Conservation (phyloP, 2,797 vertebrate genomes). For the Pipistrellus pipistrellus region DNA sequence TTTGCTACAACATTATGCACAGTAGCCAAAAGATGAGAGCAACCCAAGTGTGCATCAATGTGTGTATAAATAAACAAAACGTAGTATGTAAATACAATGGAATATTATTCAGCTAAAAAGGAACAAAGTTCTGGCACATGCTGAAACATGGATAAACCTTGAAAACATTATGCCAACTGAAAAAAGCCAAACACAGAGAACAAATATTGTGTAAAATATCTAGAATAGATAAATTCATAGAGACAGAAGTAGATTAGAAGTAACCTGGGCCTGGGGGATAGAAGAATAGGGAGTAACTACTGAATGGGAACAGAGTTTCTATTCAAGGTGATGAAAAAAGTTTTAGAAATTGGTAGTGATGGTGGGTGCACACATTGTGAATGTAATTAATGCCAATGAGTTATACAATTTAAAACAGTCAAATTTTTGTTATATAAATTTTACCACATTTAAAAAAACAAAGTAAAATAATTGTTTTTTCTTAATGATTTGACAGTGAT, state of each 20-base stretch:
- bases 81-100: not conserved
- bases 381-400: not conserved
- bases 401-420: not conserved
- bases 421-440: not conserved
- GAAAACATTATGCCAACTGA: not conserved
- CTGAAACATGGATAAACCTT: not conserved
- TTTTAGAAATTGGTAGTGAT: not conserved
- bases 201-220: not conserved
- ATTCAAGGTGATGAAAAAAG: not conserved
- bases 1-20: not conserved
- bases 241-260: not conserved
- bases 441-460: not conserved
- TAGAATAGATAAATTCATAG: not conserved
- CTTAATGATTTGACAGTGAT: not conserved
- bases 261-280: not conserved
- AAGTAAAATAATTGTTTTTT: constrained; percentile 24
- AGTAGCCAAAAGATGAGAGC: not conserved
- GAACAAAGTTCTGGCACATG: not conserved
- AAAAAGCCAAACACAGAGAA: not conserved
- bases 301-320: not conserved
- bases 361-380: not conserved
- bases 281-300: not conserved
- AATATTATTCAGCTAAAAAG: not conserved
- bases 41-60: not conserved
- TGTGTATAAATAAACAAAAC: not conserved